Conservation (phyloP, 2,888 invertebrate species). For the Julus scanicus region DNA sequence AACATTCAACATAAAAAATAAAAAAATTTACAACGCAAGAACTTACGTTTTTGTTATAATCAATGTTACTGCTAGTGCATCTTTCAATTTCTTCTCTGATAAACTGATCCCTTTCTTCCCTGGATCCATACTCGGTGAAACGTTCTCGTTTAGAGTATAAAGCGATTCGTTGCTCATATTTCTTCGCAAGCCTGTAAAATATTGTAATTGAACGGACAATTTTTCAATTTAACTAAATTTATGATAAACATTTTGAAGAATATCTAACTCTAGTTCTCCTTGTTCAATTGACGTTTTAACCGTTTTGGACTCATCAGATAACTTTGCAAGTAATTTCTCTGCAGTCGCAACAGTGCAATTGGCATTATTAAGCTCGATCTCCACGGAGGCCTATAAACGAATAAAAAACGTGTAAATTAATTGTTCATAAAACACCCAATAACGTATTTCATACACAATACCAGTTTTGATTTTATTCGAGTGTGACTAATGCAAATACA, state of each 20-base stretch:
- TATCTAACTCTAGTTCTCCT: neutral
- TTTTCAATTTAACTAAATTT: neutral
- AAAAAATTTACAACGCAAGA: no score
- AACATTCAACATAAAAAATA: no score
- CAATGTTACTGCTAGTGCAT: no score
- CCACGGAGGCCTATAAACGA: neutral
- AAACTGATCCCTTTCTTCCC: neutral
- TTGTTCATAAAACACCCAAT: no score
- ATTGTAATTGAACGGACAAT: neutral
- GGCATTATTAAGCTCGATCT: neutral
- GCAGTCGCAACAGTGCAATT: neutral
- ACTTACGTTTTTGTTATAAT: no score
- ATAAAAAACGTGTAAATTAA: no score
- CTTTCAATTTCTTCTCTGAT: neutral
- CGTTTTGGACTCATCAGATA: neutral
- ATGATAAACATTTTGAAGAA: neutral
- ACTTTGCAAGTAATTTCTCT: neutral
- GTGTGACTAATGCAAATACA: no score
- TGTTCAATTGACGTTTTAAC: neutral
- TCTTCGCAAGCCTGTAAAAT: neutral
- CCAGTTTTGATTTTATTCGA: no score
- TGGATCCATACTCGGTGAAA: neutral
- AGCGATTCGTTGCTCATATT: neutral
- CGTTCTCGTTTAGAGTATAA: neutral
- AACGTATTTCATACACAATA: no score